These are phyloP conservation scores for Dynastes tityus DNA, from an alignment of 2,888 invertebrate genomes.

Conservation along the genomic window DNA sequence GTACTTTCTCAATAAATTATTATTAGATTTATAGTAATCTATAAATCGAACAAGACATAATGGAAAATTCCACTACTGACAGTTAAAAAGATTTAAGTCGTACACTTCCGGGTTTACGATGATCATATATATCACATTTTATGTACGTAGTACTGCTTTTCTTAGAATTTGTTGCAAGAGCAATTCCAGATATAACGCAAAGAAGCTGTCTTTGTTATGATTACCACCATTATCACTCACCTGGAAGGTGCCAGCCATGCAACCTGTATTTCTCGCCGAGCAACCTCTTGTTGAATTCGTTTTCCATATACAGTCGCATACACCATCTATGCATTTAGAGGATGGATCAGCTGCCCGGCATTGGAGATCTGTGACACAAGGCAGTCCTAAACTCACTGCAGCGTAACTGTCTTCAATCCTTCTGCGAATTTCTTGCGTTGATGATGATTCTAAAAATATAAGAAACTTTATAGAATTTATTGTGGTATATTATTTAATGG, in stretches of 20 bases:
- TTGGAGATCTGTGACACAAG: slow-evolving; percentile 83
- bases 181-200: too few species aligned
- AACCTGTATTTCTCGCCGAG: slow-evolving; percentile 83
- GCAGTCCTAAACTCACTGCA: slow-evolving; percentile 83
- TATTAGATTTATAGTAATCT: too few species aligned
- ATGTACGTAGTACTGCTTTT: too few species aligned
- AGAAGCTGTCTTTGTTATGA: too few species aligned
- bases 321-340: slow-evolving; percentile 82
- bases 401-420: slow-evolving; percentile 68
- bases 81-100: too few species aligned
- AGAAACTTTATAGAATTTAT: too few species aligned
- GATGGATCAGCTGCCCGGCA: slow-evolving; percentile 86
- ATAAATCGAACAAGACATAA: too few species aligned
- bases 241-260: slow-evolving; percentile 89
- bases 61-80: too few species aligned
- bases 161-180: background rate
- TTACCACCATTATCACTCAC: slow-evolving; percentile 66
- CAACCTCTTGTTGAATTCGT: slow-evolving; percentile 78
- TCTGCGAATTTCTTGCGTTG: slow-evolving; percentile 61
- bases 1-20: too few species aligned
- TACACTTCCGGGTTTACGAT: too few species aligned
- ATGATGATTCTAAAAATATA: slow-evolving; percentile 56
- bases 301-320: slow-evolving; percentile 83
- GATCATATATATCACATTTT: too few species aligned
- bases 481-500: too few species aligned